phyloP scores from a whole-genome alignment of 2,888 invertebrate species.

The Junonia oenone region DNA sequence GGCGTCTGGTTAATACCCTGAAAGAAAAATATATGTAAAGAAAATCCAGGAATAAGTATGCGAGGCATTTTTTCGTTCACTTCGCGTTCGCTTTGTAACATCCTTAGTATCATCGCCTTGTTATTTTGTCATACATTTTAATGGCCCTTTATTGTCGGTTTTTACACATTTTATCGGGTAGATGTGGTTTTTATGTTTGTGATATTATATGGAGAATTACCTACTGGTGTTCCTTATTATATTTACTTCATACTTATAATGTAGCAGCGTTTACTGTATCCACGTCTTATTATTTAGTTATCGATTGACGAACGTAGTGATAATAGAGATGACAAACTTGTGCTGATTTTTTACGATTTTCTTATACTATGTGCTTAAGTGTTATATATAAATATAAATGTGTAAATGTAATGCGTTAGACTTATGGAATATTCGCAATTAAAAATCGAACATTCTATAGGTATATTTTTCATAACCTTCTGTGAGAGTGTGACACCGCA shows the following conservation, averaged over 20 bases:
- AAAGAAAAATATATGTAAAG: neutral
- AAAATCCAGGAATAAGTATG: neutral
- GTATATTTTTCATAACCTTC: no score
- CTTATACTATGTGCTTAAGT: no score
- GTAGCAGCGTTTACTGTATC: neutral
- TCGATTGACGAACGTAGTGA: no score
- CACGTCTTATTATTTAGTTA: neutral
- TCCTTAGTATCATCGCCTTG: constrained; percentile 6
- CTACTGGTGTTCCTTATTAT: no score
- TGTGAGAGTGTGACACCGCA: no score
- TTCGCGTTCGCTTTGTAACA: neutral
- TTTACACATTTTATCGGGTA: neutral
- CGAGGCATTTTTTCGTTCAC: neutral
- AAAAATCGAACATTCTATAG: no score
- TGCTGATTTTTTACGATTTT: no score
- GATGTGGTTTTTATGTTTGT: neutral
- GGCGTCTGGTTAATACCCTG: neutral
- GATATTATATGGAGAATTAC: neutral
- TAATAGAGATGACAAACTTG: no score
- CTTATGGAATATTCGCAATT: no score
- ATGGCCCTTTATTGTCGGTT: neutral
- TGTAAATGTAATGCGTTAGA: no score
- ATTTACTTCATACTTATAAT: neutral
- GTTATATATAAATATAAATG: no score
- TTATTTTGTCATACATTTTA: constrained; percentile 6